Base-by-base conservation (phyloP, 2,888 invertebrate species). In the Poecilobothrus nobilitatus region DNA sequence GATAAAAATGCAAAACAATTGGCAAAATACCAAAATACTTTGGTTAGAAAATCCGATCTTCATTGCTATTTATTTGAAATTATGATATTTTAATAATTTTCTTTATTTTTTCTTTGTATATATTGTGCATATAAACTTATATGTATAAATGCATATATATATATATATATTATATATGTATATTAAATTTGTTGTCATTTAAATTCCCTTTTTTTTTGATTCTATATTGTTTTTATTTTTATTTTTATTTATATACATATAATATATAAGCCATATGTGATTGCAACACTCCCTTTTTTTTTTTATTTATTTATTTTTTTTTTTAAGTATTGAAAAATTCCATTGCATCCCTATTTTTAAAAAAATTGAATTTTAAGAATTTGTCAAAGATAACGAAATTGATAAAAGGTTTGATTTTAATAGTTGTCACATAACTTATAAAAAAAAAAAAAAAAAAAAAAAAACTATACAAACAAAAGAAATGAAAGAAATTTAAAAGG, bases 381-480 rank as follows among this genome's bases (percentile, higher is more conserved):
- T 27, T 27, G 5, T 27, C 27, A 53, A 53, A 53, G 53, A 18
- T 10, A n/a, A 7, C 8, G 9, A 4, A 37, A 37, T 37, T 12
- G 37, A 10, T 37, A 37, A 37, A 37, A 53, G 18, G 15, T 53
- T 53, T 18, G 53, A 6, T 53, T n/a, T 53, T 53, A 53, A 53
- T 53, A 53, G 53, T 12, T 53, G 53, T 53, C 53, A 18, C 53
- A 53, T 53, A 53, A 53, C 53, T 53, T 53, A 53, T 53, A 53
- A 15, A 41, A 41, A 41, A 41, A 12, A 41, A 41, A 3, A 15
- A n/a, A n/a, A 15, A 5, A 41, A 12, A 41, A 9, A 41, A 41
- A 15, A 41, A 41, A 12, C 15, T 6, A n/a, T n/a, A n/a, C 5
- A 15, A 9, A 12, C 2, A 41, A 41, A 5, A 27, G 27, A 27